Evolutionary conservation across 2,888 invertebrate species (phyloP).

Genomic region (Oeneis ivallda): DNA sequence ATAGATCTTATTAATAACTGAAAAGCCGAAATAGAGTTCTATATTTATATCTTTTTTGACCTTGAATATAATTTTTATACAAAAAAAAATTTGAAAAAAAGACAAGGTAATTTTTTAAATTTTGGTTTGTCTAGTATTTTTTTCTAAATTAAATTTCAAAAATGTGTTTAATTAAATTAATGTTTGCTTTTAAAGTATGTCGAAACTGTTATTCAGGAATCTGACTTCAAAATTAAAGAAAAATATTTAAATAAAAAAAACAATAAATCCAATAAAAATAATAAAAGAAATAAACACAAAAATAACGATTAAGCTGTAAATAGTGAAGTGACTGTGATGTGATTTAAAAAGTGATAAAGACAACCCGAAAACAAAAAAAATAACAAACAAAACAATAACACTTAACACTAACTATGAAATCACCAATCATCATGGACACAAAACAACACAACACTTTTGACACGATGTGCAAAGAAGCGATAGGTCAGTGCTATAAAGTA

Average conservation of each 20-base stretch:
- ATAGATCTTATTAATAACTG: constrained; percentile 5
- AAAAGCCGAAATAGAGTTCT: constrained; percentile 18
- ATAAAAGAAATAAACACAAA: neutral
- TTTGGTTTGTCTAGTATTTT: no score
- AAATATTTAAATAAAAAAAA: neutral
- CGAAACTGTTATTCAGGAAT: neutral
- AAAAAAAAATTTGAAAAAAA: no score
- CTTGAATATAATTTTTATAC: neutral
- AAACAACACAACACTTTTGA: constrained; percentile 63
- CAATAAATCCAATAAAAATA: neutral
- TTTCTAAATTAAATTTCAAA: no score
- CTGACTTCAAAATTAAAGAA: neutral
- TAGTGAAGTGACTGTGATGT: constrained; percentile 44
- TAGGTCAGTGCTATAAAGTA: constrained; percentile 65
- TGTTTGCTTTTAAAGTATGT: neutral
- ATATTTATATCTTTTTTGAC: neutral
- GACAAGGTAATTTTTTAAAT: no score
- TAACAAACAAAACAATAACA: constrained; percentile 36
- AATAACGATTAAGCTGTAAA: constrained; percentile 3
- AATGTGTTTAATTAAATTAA: no score
- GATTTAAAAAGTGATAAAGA: constrained; percentile 33
- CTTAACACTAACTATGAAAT: constrained; percentile 42
- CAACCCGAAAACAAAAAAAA: constrained; percentile 15
- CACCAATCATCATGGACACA: constrained; percentile 60
- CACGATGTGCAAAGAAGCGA: constrained; percentile 68